Percentiles rank a stretch among this genome's conserved stretches.
Evolutionary conservation across 2,888 invertebrate genomes (phyloP).

Genomic region (Spicauda simplicius): DNA sequence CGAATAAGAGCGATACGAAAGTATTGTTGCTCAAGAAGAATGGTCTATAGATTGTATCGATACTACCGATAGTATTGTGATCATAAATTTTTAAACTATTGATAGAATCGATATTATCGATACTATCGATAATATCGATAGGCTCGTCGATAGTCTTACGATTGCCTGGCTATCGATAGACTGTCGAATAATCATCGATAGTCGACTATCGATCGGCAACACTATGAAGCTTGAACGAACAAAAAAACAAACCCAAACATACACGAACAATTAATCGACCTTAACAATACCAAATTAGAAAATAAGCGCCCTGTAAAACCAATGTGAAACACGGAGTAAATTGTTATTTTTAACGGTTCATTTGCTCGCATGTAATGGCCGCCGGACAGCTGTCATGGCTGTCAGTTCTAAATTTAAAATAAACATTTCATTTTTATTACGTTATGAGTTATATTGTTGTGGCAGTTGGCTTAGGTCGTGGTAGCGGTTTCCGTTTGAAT

Average conservation of each 20-base stretch:
- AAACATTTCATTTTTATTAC: conserved; percentile 70
- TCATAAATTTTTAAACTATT: too few relatives aligned
- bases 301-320: conserved; percentile 49
- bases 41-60: too few relatives aligned
- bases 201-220: too few relatives aligned
- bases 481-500: conserved; percentile 40
- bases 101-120: too few relatives aligned
- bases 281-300: conserved; percentile 65
- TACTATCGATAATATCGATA: too few relatives aligned
- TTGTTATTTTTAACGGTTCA: conserved; percentile 77
- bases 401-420: conserved; percentile 80
- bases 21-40: too few relatives aligned
- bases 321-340: conserved; percentile 66
- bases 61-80: too few relatives aligned
- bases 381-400: conserved; percentile 76
- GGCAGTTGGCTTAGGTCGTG: conserved; percentile 49
- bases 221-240: too few relatives aligned
- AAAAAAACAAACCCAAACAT: not conserved
- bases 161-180: too few relatives aligned
- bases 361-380: conserved; percentile 70
- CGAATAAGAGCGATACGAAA: too few relatives aligned
- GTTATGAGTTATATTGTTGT: conserved; percentile 55
- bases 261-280: conserved; percentile 58
- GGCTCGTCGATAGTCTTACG: too few relatives aligned
- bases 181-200: too few relatives aligned